A percentile compares a stretch with the other conserved stretches of the same genome.
Evolutionary conservation across 2,113 vertebrate species (phyloP).

Genomic region (Marmota monax): DNA sequence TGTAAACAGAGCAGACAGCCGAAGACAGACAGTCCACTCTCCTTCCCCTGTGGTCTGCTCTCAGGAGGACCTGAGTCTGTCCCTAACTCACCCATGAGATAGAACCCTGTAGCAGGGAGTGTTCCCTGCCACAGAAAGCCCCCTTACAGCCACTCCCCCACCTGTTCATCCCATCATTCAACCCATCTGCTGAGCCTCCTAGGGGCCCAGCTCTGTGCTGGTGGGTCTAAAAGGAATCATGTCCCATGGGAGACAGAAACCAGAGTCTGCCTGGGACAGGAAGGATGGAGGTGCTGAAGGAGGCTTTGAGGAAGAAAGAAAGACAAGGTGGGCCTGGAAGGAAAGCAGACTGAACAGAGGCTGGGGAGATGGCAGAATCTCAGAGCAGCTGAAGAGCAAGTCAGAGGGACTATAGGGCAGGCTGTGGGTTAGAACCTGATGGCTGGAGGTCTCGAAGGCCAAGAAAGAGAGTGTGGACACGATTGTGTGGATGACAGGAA

Average conservation of each 20-base stretch:
- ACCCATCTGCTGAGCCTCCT: background rate
- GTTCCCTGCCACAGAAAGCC: background rate
- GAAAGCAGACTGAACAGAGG: background rate
- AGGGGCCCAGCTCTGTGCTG: background rate
- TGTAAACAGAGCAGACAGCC: background rate
- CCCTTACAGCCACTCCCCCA: background rate
- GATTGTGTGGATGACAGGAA: background rate
- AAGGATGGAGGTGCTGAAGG: background rate
- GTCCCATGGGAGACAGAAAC: background rate
- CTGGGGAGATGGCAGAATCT: background rate
- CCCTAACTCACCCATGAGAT: background rate
- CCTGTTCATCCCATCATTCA: background rate
- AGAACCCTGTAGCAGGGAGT: background rate
- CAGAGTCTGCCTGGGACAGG: background rate
- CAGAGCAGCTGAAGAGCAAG: background rate
- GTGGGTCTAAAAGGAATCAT: background rate
- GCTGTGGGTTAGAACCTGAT: background rate
- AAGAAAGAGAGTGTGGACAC: background rate
- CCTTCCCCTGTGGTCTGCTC: background rate
- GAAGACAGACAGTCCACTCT: too few relatives aligned
- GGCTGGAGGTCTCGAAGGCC: background rate
- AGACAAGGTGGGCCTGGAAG: background rate
- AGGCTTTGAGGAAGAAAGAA: background rate
- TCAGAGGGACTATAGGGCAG: background rate
- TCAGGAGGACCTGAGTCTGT: background rate